phyloP scores from a whole-genome alignment of 2,113 vertebrate species.

The Chaenocephalus aceratus region DNA sequence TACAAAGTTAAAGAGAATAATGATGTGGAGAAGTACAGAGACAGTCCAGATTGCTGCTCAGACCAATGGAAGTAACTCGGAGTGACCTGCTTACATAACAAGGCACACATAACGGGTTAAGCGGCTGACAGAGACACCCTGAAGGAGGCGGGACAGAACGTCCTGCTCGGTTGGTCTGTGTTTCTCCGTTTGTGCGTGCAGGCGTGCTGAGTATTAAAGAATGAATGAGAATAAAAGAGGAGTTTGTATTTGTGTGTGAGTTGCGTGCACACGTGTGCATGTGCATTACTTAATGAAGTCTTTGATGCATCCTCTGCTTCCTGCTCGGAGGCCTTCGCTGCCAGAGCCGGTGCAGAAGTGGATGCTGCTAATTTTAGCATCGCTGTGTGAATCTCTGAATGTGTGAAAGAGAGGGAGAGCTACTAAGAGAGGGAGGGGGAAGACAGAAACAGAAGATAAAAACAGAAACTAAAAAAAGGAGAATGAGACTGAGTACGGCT shows the following conservation, averaged over 20 bases:
- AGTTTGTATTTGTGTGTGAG: neutral
- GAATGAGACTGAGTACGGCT: constrained; percentile 25
- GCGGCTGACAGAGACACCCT: constrained; percentile 56
- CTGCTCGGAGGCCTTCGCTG: constrained; percentile 67
- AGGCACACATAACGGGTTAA: constrained; percentile 31
- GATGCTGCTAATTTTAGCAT: constrained; percentile 78
- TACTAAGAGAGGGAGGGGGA: constrained; percentile 16
- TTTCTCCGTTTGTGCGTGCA: constrained; percentile 15
- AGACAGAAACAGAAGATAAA: constrained; percentile 30
- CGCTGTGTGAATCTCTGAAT: constrained; percentile 62
- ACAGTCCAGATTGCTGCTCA: constrained; percentile 28
- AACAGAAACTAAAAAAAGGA: constrained; percentile 20
- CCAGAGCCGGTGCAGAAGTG: constrained; percentile 64
- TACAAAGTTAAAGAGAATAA: neutral
- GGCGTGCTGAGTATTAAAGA: constrained; percentile 22
- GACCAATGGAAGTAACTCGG: constrained; percentile 50
- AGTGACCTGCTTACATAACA: constrained; percentile 72
- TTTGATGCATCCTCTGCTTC: constrained; percentile 76
- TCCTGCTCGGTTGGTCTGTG: constrained; percentile 45
- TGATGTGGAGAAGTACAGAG: constrained; percentile 12
- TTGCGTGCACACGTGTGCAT: constrained; percentile 28
- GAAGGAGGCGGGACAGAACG: constrained; percentile 53
- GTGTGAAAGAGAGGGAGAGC: neutral
- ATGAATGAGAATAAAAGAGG: constrained; percentile 51
- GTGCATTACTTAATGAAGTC: constrained; percentile 73